Evolutionary conservation across 1,140 invertebrate genomes (phyloP), one percentile per base, ranked within the genome.

Genomic region (Augochlora pura): DNA sequence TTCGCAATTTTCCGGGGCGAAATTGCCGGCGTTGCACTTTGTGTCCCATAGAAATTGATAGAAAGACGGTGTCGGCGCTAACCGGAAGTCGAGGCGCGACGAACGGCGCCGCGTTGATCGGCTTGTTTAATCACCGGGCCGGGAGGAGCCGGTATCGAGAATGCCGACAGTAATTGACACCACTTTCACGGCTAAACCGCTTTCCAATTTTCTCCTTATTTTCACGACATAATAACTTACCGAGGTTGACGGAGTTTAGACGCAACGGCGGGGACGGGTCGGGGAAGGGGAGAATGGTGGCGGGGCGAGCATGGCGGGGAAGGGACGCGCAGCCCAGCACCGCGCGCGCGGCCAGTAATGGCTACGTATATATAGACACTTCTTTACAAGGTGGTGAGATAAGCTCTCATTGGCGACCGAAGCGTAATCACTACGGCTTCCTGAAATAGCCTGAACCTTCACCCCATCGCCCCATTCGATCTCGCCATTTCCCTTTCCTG

Each of bases 121-220:
- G 12, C 14, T 14, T 21, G 14, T 60, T 42, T 25, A 73, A 38
- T 6, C 6, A 7, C 5, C 32, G 6, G 21, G n/a, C n/a, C n/a
- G 39, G 57, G n/a, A 60, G 7, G 16, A 7, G n/a, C 9, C 70
- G 71, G 54, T 74, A 79, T 79, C 79, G 72, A 25, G 66, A 60
- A 69, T 39, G 65, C 49, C 21, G 69, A 49, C 67, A 46, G 72
- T 86, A 87, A 87, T 87, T 85, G 82, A 84, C 83, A 85, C 70
- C 77, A 59, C 79, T 87, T 83, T 75, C 76, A 74, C 62, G 82
- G 78, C 23, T 87, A 85, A 87, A 87, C 71, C 77, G 78, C 78
- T 81, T 87, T 87, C 77, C 85, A 87, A 87, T 88, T 88, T 86
- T 86, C 85, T 80, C 73, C 84, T 86, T 86, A 86, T 86, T 86